Conservation (phyloP, 2,888 invertebrate genomes). For the Bhutanitis thaidina region DNA sequence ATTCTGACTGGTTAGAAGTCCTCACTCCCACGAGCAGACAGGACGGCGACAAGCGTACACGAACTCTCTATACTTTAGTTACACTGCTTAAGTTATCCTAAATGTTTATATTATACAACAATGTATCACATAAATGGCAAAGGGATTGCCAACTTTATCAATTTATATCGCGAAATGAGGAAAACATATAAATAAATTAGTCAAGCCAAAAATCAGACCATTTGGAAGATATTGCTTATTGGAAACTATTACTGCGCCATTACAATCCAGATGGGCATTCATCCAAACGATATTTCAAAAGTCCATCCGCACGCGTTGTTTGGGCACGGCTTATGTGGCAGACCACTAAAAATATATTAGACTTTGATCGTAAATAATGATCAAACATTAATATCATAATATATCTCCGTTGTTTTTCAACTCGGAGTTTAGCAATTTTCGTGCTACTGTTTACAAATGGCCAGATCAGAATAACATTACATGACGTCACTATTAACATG, state of each 20-base stretch:
- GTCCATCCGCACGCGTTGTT: constrained; percentile 26
- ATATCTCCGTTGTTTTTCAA: no score
- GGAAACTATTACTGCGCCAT: constrained; percentile 49
- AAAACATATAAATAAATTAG: constrained; percentile 45
- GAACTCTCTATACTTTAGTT: no score
- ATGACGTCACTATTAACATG: no score
- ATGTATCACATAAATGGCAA: no score
- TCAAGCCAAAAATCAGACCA: constrained; percentile 36
- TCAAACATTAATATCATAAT: background rate
- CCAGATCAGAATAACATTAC: no score
- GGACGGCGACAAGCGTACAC: no score
- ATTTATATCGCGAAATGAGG: constrained; percentile 20
- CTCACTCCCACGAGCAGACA: no score
- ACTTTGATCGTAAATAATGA: constrained; percentile 17
- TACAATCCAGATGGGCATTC: constrained; percentile 38
- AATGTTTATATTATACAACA: no score
- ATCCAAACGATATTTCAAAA: constrained; percentile 42
- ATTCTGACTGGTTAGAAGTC: no score
- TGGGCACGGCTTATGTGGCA: constrained; percentile 20
- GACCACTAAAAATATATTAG: constrained; percentile 18
- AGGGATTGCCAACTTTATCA: constrained; percentile 18
- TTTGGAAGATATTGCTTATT: constrained; percentile 62
- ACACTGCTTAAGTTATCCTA: no score
- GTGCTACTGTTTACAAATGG: no score
- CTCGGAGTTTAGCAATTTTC: no score